Conservation (phyloP, 2,113 vertebrate species). For the Thomomys bottae region DNA sequence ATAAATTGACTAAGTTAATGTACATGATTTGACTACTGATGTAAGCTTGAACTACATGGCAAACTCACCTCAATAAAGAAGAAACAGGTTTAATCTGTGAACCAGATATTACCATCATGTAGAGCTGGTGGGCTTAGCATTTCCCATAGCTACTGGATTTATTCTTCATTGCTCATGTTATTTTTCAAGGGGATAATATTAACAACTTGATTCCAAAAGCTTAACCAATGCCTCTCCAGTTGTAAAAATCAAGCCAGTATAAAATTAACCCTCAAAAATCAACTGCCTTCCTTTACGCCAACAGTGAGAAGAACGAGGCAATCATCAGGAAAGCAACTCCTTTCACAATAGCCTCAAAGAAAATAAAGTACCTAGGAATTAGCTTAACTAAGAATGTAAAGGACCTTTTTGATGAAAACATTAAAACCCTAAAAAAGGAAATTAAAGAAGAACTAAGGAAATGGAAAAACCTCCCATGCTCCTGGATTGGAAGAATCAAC, state of each 20-base stretch:
- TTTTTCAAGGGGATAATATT: background rate
- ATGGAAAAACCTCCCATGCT: no score
- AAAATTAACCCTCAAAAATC: no score
- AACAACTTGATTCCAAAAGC: background rate
- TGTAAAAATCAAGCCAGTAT: background rate
- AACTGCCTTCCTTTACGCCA: no score
- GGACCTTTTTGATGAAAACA: no score
- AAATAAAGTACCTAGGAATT: no score
- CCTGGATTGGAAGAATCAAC: no score
- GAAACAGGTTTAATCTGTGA: background rate
- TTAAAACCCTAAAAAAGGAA: no score
- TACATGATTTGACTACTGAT: constrained; percentile 60
- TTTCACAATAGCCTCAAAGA: no score
- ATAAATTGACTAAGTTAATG: constrained; percentile 59
- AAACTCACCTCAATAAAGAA: constrained; percentile 43
- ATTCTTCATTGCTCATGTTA: background rate
- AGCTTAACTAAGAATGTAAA: no score
- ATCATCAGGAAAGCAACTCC: no score
- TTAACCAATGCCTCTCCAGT: background rate
- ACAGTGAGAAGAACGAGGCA: no score
- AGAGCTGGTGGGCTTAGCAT: background rate
- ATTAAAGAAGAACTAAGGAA: no score
- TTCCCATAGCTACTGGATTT: background rate
- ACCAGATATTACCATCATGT: constrained; percentile 52
- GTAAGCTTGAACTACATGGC: background rate